Base-by-base conservation (phyloP, 2,113 vertebrate genomes). In the Hemicordylus capensis region DNA sequence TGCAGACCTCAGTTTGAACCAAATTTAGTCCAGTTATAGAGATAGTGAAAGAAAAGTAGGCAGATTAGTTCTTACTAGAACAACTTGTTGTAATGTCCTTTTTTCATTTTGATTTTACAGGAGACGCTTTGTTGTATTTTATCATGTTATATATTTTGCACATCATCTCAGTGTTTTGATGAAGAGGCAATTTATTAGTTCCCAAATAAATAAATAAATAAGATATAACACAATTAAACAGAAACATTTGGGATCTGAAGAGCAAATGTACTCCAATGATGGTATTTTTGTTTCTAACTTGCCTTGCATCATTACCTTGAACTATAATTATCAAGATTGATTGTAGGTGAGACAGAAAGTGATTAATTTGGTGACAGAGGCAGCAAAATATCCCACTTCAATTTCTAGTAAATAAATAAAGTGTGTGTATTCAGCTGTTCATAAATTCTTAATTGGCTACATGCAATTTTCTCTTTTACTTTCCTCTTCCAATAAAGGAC, bases 361-460 rank as follows among this genome's bases (percentile, higher is more conserved):
- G 9, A 77, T 85, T 24, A 15, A 9, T 85, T 78, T 19, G 0
- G 1, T 88, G 82, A 69, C 22, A 81, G 28, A 84, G 4, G 67
- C 1, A 77, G n/a, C 0, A 0, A 80, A 88, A 91, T 79, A 48
- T 67, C n/a, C 37, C 2, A 34, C 59, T 83, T 80, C 81, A 0
- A 1, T 74, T 92, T 86, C 66, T 76, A 14, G 24, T 70, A 93
- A 90, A 84, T 79, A 0, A 83, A 85, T 83, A 85, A 87, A 85
- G 85, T 88, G 76, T 89, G 88, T 88, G 81, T 90, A 88, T 85
- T 88, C 78, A 89, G 46, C 85, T 92, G 72, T 85, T 91, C 54
- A 42, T 46, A 74, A 28, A 59, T 70, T 61, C 39, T 81, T 90
- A 59, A 89, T 39, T 91, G 37, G 4, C 72, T 70, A 76, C 1